phyloP scores from a whole-genome alignment of 2,888 invertebrate species.

The Ormyrus thymus region DNA sequence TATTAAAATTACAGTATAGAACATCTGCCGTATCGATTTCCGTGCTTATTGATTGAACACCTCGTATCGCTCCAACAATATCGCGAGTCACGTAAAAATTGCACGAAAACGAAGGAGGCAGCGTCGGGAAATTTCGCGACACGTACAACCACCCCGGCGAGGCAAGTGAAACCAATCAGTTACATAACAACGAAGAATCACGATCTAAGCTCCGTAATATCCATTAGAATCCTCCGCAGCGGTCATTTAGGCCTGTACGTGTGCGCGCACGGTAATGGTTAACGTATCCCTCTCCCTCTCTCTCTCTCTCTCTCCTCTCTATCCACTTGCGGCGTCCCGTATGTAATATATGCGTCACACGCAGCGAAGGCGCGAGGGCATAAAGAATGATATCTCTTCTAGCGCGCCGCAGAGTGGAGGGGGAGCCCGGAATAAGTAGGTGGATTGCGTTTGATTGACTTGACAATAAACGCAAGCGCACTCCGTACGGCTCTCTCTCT shows the following conservation, averaged over 20 bases:
- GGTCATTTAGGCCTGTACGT: conserved; percentile 47
- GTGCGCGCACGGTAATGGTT: conserved; percentile 20
- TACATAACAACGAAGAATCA: conserved; percentile 51
- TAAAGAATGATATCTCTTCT: conserved; percentile 45
- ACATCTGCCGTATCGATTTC: too few relatives aligned
- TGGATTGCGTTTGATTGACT: conserved; percentile 69
- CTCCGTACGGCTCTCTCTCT: conserved; percentile 13
- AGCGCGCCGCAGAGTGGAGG: background rate
- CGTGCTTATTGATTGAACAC: too few relatives aligned
- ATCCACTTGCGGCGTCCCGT: background rate
- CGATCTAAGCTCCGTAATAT: conserved; percentile 36
- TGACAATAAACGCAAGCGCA: conserved; percentile 64
- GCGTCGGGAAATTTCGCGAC: too few relatives aligned
- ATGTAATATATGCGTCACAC: conserved; percentile 26
- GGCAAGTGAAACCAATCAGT: conserved; percentile 52
- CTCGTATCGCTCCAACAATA: too few relatives aligned
- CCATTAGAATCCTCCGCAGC: conserved; percentile 37
- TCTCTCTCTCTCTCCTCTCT: background rate
- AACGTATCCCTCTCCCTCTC: conserved; percentile 31
- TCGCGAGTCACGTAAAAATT: too few relatives aligned
- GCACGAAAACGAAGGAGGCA: too few relatives aligned
- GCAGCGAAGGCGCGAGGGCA: conserved; percentile 32
- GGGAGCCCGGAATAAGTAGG: conserved; percentile 61
- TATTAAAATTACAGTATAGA: too few relatives aligned
- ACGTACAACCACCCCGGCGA: background rate